phyloP scores from a whole-genome alignment of 2,797 vertebrate species.

The Phrynocephalus vlangalii region DNA sequence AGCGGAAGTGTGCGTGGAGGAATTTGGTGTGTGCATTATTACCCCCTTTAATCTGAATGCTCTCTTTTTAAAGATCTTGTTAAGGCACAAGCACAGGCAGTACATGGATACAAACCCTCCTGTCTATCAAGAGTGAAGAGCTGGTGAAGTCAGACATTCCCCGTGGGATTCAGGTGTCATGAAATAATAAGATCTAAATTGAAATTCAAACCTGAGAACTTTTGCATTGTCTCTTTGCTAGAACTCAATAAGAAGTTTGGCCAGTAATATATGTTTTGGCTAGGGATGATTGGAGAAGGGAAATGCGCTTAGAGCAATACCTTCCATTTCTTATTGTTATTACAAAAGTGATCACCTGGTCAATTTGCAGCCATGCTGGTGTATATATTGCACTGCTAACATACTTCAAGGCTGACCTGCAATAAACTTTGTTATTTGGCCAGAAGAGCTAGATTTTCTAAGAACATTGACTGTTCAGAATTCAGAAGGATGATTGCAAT shows the following conservation, averaged over 20 bases:
- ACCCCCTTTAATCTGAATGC: not conserved
- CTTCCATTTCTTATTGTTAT: constrained; percentile 35
- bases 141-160: not conserved
- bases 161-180: not conserved
- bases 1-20: no score
- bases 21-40: not conserved
- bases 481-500: not conserved
- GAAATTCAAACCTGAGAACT: constrained; percentile 15
- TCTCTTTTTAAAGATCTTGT: not conserved
- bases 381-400: not conserved
- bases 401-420: constrained; percentile 15
- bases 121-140: not conserved
- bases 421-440: not conserved
- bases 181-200: constrained; percentile 17
- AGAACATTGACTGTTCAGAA: not conserved
- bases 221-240: constrained; percentile 37
- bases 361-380: constrained; percentile 32
- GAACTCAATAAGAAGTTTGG: constrained; percentile 24
- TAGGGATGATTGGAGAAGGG: constrained; percentile 28
- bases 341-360: constrained; percentile 29
- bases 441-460: not conserved
- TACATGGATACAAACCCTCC: not conserved
- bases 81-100: not conserved
- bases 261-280: not conserved
- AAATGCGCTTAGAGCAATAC: constrained; percentile 40